Evolutionary conservation across 2,888 invertebrate genomes (phyloP), one percentile per base, ranked within the genome.

Genomic region (Sarcophaga variegata): DNA sequence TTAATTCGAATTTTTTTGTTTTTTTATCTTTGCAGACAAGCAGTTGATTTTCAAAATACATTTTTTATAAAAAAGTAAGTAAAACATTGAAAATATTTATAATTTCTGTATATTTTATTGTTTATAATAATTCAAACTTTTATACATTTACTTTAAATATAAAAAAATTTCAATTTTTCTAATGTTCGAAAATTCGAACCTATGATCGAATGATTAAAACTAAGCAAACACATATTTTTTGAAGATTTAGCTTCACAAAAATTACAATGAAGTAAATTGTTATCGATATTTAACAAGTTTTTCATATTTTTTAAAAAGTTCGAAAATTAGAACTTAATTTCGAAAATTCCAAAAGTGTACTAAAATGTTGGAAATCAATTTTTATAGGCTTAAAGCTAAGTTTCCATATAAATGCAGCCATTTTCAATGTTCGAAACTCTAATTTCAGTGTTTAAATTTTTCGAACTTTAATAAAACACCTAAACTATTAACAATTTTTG

Each of bases 21-120:
- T 71, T 67, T 12, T 49, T 45, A 37, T 79, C 20, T 70, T 83
- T 83, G 8, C 83, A 83, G 83, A 70, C 69, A 47, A 75, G 47
- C 79, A 70, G 69, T 74, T 79, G 70, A 79, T 69, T 75, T 8
- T 37, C 37, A 20, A 47, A 79, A 47, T 83, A 79, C 1, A 37
- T 37, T 20, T 69, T n/a, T 20, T 22, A 79, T 17, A 83, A 79
- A 54, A 79, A 79, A 75, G 79, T 83, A 83, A 83, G 83, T 80
- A 60, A 72, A 78, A 25, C 11, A 20, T 4, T 47, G 12, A 54
- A 70, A 37, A 37, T 37, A 37, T 37, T 37, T 8, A 8, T 10
- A 37, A 37, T 37, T 37, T 37, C 8, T 37, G 2, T 37, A 37
- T 37, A 37, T 37, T 37, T 8, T 37, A 2, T 2, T 2, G 2